Evolutionary conservation across 2,113 vertebrate species (phyloP).

Genomic region (Cephalopholis sonnerati): DNA sequence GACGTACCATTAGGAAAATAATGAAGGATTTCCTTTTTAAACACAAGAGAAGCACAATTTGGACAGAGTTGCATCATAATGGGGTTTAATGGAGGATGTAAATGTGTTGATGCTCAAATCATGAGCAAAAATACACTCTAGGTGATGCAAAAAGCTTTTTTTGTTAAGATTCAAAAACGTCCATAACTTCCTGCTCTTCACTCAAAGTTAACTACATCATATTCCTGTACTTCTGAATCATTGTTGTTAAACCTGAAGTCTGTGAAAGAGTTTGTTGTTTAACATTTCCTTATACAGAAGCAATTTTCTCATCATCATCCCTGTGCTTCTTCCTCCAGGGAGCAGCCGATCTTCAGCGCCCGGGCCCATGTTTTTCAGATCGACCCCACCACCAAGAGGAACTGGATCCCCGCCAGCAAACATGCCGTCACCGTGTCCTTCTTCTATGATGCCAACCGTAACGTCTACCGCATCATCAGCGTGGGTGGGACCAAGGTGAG

Average conservation of each 20-base stretch:
- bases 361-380: slow-evolving; percentile 98
- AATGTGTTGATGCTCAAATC: background rate
- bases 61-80: background rate
- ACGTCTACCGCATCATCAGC: slow-evolving; percentile 97
- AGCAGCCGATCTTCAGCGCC: slow-evolving; percentile 97
- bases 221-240: background rate
- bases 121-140: background rate
- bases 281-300: background rate
- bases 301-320: background rate
- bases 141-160: background rate
- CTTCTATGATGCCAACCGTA: slow-evolving; percentile 94
- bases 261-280: background rate
- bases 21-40: background rate
- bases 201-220: background rate
- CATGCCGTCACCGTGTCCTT: slow-evolving; percentile 96
- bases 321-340: slow-evolving; percentile 81
- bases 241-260: background rate
- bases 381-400: slow-evolving; percentile 93
- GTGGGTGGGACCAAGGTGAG: slow-evolving; percentile 96
- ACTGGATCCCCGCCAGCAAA: slow-evolving; percentile 98
- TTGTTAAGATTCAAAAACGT: background rate
- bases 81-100: background rate
- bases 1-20: background rate
- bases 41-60: background rate
- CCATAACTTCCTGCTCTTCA: background rate